Conservation (phyloP, 1,140 invertebrate genomes). For the Drosophila paulistorum region DNA sequence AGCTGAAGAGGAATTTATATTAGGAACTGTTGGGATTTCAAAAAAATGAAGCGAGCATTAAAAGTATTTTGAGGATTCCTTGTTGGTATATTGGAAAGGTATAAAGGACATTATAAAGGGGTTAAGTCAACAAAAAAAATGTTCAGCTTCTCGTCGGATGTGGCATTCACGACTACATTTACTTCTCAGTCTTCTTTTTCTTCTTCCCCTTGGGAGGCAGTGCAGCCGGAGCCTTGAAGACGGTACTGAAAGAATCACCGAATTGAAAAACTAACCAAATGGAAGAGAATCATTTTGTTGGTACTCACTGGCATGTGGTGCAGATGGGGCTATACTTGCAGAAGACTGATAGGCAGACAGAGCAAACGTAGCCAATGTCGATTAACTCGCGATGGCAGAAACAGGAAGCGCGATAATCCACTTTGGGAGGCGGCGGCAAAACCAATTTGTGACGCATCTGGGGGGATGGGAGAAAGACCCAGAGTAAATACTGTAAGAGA, state of each 20-base stretch:
- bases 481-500: slow-evolving; percentile 97
- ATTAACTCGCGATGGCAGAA: slow-evolving; percentile 99
- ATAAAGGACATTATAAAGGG: not conserved
- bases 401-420: slow-evolving; percentile 98
- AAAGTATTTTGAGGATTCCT: no score
- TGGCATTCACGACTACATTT: slow-evolving; percentile 37
- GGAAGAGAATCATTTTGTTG: not conserved
- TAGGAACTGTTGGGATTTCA: not conserved
- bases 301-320: slow-evolving; percentile 96
- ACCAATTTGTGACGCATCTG: slow-evolving; percentile 91
- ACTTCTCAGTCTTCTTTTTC: slow-evolving; percentile 84
- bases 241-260: slow-evolving; percentile 85
- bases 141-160: not conserved
- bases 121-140: not conserved
- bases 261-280: not conserved
- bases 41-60: not conserved
- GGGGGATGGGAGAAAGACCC: slow-evolving; percentile 96
- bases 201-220: slow-evolving; percentile 86
- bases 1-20: no score
- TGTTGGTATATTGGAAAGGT: no score
- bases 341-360: slow-evolving; percentile 98
- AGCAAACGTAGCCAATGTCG: slow-evolving; percentile 98
- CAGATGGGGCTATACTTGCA: slow-evolving; percentile 99
- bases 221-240: slow-evolving; percentile 87
- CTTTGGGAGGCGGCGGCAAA: slow-evolving; percentile 93